Evolutionary conservation across 2,797 vertebrate species (phyloP).

Genomic region (Lagocephalus sceleratus): DNA sequence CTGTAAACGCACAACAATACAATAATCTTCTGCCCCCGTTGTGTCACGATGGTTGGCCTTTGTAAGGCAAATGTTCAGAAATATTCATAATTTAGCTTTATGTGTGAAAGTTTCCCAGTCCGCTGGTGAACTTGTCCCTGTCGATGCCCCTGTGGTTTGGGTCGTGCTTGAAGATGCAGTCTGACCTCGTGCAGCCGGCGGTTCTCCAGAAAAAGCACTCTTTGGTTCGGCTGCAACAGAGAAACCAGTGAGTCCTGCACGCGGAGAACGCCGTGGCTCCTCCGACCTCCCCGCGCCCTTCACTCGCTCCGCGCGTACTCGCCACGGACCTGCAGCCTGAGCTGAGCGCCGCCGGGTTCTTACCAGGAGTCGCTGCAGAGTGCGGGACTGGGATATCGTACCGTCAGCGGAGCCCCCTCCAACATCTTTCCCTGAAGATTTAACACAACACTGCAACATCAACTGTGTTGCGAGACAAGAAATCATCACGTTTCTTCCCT

Average conservation of each 20-base stretch:
- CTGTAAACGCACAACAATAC: background rate
- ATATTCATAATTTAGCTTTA: background rate
- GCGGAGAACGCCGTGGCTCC: no score
- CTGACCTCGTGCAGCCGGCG: conserved; percentile 56
- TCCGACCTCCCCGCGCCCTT: no score
- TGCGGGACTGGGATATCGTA: conserved; percentile 57
- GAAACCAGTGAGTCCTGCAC: background rate
- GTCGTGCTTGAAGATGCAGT: conserved; percentile 68
- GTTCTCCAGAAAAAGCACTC: conserved; percentile 78
- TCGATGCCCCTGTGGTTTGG: conserved; percentile 71
- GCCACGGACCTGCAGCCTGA: background rate
- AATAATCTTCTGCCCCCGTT: no score
- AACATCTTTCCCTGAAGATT: conserved; percentile 54
- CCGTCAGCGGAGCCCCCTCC: conserved; percentile 55
- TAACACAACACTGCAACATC: background rate
- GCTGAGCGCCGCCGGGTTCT: conserved; percentile 1
- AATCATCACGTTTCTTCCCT: no score
- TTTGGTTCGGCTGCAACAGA: conserved; percentile 30
- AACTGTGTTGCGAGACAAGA: background rate
- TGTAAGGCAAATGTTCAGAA: no score
- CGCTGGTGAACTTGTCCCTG: conserved; percentile 45
- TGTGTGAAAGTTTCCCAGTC: conserved; percentile 11
- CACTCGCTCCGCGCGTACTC: no score
- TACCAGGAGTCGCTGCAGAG: conserved; percentile 39
- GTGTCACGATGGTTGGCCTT: no score